Base-by-base conservation (phyloP, 2,113 vertebrate species). In the Octodon degus region DNA sequence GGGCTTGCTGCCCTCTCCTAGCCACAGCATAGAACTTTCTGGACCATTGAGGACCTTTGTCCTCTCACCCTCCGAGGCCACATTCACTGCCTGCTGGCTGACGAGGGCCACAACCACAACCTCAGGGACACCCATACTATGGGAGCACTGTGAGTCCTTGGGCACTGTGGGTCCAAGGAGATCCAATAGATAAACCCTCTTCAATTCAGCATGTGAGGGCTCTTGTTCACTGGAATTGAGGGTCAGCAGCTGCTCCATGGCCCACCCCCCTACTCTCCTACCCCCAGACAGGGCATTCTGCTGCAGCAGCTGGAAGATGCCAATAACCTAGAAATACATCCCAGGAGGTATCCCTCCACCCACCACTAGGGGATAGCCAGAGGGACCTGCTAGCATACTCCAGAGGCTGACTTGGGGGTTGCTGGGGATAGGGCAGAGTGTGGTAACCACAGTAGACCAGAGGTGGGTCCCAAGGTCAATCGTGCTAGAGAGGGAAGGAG, bases 241-340 rank as follows among this genome's bases (percentile, higher is more conserved):
- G 77, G 72, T 89, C 89, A 63, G 62, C 4, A 37, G n/a, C 43
- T 86, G 94, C 91, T 95, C 82, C n/a, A 30, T 4, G 55, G 55
- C 55, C 16, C 17, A 83, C 86, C 68, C 79, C 85, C 80, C 55
- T 16, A 81, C 84, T 68, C 79, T 83, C 80, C 55, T 58, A 60
- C 43, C 4, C 7, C 22, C 13, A 65, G 34, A 7, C 30, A 17
- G 85, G 20, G 1, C 58, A 34, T 55, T 47, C 81, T 16, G n/a
- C 22, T 22, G n/a, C 65, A 34, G 68, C 84, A 89, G 30, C 60
- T 89, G 22, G 77, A 76, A 40, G 60, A 80, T 16, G 17, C 7
- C 37, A 68, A 76, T 55, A 30, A n/a, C 50, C 37, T 22, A 47
- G 86, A 22, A 85, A 37, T 32, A 5, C 19, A 34, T 62, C 47